Conservation (phyloP, 1,140 invertebrate genomes). For the Pissodes strobi region DNA sequence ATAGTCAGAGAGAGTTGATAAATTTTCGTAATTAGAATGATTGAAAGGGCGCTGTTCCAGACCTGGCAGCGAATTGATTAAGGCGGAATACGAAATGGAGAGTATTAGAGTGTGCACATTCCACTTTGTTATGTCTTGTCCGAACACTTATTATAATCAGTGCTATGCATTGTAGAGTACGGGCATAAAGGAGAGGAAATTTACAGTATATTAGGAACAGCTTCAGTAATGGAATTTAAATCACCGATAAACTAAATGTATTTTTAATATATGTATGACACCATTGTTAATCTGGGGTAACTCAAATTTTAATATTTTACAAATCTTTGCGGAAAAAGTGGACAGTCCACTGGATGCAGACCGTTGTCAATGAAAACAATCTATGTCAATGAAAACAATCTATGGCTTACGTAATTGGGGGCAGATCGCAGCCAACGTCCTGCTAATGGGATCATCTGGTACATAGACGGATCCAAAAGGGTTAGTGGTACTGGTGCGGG, state of each 20-base stretch:
- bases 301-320: neutral
- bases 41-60: neutral
- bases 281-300: neutral
- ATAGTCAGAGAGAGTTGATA: neutral
- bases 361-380: too few relatives aligned
- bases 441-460: too few relatives aligned
- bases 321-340: neutral
- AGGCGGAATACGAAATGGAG: slow-evolving; percentile 15
- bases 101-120: slow-evolving; percentile 6
- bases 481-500: too few relatives aligned
- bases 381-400: too few relatives aligned
- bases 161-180: slow-evolving; percentile 1
- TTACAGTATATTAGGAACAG: too few relatives aligned
- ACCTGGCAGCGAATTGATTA: slow-evolving; percentile 23
- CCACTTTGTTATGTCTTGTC: slow-evolving; percentile 15
- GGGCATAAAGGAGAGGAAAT: neutral
- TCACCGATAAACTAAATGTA: too few relatives aligned
- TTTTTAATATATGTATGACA: too few relatives aligned
- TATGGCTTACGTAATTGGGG: too few relatives aligned
- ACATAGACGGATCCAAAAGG: too few relatives aligned
- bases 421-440: too few relatives aligned
- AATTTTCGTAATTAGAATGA: slow-evolving; percentile 25
- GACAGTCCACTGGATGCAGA: too few relatives aligned
- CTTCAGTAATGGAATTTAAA: too few relatives aligned
- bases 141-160: slow-evolving; percentile 14